Base-by-base conservation (phyloP, 1,140 invertebrate genomes). In the Zaprionus ghesquierei region DNA sequence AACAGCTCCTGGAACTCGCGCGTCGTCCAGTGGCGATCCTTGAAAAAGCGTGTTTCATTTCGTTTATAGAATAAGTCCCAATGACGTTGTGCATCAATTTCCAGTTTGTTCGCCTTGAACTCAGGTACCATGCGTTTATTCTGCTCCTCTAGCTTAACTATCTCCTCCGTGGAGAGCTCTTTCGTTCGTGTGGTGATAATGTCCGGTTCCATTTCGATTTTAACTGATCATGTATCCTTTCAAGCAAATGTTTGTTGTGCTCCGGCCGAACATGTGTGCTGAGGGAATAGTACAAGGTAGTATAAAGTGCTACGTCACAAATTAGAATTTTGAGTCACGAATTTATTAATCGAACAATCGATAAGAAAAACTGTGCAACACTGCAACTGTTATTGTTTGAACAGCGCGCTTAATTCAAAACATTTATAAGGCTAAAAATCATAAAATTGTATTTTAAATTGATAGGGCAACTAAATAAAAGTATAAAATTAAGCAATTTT, bases 31-130 rank as follows among this genome's bases (percentile, higher is more conserved):
- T 99, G 97, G 18, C 99, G 94, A 93, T 99, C 98, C 93, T 98
- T 98, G 91, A 99, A 99, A 91, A 99, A 99, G 77, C 95, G 94
- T 0, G 94, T 96, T 78, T 96, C 95, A 91, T 98, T 98, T 70
- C 98, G 93, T 92, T 99, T 99, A 90, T 99, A 99, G 93, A 99
- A 99, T 51, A 98, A 93, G 93, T 99, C 98, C 99, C 99, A 99
- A 92, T 99, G 95, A 76, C 97, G 96, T 84, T 96, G 95, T 0
- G 98, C 97, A 81, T 99, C 95, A 51, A 92, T 93, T 93, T 99
- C 98, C 20, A 99, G 85, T 91, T 97, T 95, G 5, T 94, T 93
- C 29, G 97, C 97, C 90, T 96, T 96, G 92, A 96, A 97, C 72
- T 95, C 94, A 0, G 94, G 92, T 1, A 98, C 94, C 8, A 97